phyloP scores from a whole-genome alignment of 2,797 vertebrate species.

The Neoniphon sammara region DNA sequence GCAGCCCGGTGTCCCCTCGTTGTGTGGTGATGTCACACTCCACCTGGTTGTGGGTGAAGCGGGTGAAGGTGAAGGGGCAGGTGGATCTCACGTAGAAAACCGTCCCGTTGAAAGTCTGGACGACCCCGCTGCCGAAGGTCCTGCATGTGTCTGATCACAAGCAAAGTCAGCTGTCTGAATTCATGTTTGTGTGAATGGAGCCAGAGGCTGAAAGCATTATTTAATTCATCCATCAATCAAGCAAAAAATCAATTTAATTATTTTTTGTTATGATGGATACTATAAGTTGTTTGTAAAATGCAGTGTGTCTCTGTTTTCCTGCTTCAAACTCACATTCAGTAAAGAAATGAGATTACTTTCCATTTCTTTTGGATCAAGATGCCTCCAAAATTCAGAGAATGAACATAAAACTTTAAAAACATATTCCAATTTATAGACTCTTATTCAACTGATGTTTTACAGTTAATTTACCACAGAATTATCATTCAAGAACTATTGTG shows the following conservation, averaged over 20 bases:
- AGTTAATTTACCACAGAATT: not conserved
- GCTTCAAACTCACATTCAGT: not conserved
- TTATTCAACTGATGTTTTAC: not conserved
- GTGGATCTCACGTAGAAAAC: conserved; percentile 77
- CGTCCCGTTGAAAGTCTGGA: conserved; percentile 71
- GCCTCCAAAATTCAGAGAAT: too few species aligned
- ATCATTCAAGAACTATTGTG: too few species aligned
- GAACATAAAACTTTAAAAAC: too few species aligned
- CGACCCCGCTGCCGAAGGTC: conserved; percentile 81
- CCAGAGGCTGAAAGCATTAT: too few species aligned
- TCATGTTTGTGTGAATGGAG: not conserved
- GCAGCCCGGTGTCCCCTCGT: conserved; percentile 63
- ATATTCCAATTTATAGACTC: not conserved
- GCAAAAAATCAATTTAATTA: not conserved
- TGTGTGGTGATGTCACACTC: conserved; percentile 78
- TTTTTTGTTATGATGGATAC: too few species aligned
- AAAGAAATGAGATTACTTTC: not conserved
- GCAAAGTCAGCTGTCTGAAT: not conserved
- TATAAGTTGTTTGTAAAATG: not conserved
- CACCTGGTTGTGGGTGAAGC: conserved; percentile 80
- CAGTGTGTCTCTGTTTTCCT: not conserved
- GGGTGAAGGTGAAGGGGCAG: conserved; percentile 77
- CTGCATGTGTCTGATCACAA: conserved; percentile 76
- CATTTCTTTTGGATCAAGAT: too few species aligned
- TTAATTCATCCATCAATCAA: not conserved